Evolutionary conservation across 2,113 vertebrate genomes (phyloP), one percentile per base, ranked within the genome.

Genomic region (Meriones unguiculatus): DNA sequence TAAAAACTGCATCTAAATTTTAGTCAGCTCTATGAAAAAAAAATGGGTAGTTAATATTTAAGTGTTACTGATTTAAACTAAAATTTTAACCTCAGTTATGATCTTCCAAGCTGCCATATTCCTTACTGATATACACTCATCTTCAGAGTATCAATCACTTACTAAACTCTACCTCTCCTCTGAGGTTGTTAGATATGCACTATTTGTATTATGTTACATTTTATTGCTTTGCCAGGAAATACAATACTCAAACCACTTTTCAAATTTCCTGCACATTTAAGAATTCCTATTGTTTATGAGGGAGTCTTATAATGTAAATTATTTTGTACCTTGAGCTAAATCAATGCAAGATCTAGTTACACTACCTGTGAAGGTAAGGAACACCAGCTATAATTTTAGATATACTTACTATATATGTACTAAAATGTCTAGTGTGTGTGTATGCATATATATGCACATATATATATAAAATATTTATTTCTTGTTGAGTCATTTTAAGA

Each of bases 31-130:
- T 57, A 64, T 86, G 65, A 90, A 92, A 87, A 90, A 87, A 82
- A 94, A 95, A 85, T 73, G 24, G 14, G 46, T 93, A 20, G 38
- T 87, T 84, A 93, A 78, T 77, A 93, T 50, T 95, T 93, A 94
- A 91, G 82, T 87, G 75, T 30, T 89, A 65, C 13, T 85, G 64
- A 93, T 69, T 41, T 93, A 85, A 94, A 89, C 59, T 76, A 46
- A 85, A 91, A 18, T 91, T 86, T 84, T 69, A 65, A 93, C 87
- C 18, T 92, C 11, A 92, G 50, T 87, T 82, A 97, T 57, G n/a
- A 8, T 75, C 22, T 46, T 2, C 70, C 73, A 46, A 90, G 76
- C 2, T 54, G 38, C 25, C 89, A 87, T 30, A 86, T 70, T 46
- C 81, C 95, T 22, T 69, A 77, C 81, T 91, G 35, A 89, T 20